These are phyloP conservation scores for Semibalanus balanoides DNA, from an alignment of 1,140 invertebrate species.

Conservation along the genomic window DNA sequence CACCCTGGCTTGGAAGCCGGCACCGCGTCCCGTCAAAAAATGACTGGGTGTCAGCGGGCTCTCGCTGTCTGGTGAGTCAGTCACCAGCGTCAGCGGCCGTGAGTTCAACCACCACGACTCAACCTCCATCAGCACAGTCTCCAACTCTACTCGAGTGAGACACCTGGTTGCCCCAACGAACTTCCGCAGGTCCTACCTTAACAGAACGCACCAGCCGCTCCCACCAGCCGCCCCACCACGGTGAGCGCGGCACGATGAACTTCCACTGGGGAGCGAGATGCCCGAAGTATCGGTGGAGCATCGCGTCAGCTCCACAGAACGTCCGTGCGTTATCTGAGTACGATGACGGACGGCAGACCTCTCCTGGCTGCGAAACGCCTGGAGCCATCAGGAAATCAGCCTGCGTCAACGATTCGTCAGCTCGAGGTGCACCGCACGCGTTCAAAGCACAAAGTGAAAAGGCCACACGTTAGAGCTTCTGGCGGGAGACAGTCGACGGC, in stretches of 20 bases:
- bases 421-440: slow-evolving; percentile 12
- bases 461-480: background rate
- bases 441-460: slow-evolving; percentile 10
- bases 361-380: slow-evolving; percentile 10
- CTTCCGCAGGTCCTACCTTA: slow-evolving; percentile 14
- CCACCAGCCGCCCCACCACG: slow-evolving; percentile 20
- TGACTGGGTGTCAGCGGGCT: background rate
- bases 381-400: slow-evolving; percentile 8
- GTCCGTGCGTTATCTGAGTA: slow-evolving; percentile 15
- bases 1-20: background rate
- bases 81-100: background rate
- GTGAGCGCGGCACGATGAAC: slow-evolving; percentile 14
- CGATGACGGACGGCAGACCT: slow-evolving; percentile 1
- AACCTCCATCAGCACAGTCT: slow-evolving; percentile 4
- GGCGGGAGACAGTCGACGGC: background rate
- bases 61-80: background rate
- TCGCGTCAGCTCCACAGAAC: slow-evolving; percentile 7
- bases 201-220: slow-evolving; percentile 13
- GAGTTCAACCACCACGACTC: background rate
- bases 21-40: background rate
- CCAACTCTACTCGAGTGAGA: slow-evolving; percentile 8
- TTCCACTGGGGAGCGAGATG: slow-evolving; percentile 12
- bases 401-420: background rate
- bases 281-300: slow-evolving; percentile 6
- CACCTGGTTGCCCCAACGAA: slow-evolving; percentile 5